Evolutionary conservation across 2,113 vertebrate species (phyloP).

Genomic region (Salminus brasiliensis): DNA sequence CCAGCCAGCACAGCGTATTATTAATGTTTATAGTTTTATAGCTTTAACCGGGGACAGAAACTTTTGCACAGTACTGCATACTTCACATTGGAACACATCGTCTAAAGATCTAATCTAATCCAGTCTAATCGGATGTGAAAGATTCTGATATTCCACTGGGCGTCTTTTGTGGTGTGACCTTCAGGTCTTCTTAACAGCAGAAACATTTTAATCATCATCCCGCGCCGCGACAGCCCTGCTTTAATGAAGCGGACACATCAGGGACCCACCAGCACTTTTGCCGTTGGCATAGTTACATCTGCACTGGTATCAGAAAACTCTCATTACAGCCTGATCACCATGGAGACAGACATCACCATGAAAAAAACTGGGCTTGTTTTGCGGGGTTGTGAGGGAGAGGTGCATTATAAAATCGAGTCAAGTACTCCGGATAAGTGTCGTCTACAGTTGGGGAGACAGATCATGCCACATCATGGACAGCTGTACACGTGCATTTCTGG

Average conservation of each 20-base stretch:
- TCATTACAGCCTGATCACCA: conserved; percentile 44
- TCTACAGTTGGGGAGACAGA: too few species aligned
- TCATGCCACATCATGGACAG: too few species aligned
- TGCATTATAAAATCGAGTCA: conserved; percentile 27
- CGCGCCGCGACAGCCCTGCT: conserved; percentile 57
- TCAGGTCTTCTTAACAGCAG: conserved; percentile 68
- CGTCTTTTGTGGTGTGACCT: conserved; percentile 68
- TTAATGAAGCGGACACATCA: conserved; percentile 60
- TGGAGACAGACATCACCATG: conserved; percentile 23
- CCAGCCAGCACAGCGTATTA: too few species aligned
- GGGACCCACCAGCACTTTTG: conserved; percentile 55
- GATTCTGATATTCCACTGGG: neutral
- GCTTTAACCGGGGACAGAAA: too few species aligned
- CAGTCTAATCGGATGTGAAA: too few species aligned
- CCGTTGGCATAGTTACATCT: conserved; percentile 56
- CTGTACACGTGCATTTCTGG: too few species aligned
- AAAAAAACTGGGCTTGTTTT: neutral
- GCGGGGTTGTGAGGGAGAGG: too few species aligned
- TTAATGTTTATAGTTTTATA: too few species aligned
- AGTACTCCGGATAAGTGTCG: too few species aligned
- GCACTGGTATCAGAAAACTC: conserved; percentile 54
- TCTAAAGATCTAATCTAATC: too few species aligned
- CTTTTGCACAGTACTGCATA: too few species aligned
- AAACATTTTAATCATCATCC: conserved; percentile 71
- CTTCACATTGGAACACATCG: too few species aligned